phyloP scores from a whole-genome alignment of 2,888 invertebrate genomes.

The Chloroclystis v-ata region DNA sequence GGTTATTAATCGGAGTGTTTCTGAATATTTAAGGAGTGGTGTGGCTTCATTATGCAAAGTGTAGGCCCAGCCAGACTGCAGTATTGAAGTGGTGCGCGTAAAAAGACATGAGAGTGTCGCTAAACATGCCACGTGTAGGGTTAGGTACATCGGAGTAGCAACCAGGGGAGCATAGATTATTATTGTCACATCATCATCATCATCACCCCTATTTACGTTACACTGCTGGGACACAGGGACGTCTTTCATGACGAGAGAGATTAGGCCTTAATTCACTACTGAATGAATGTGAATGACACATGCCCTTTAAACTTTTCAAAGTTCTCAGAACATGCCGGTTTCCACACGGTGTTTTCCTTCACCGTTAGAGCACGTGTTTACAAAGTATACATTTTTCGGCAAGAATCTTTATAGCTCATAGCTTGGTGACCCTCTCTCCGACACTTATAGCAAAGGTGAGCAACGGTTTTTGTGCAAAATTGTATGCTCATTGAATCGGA shows the following conservation, averaged over 20 bases:
- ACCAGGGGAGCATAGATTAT: no score
- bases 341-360: no score
- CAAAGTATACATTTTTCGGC: no score
- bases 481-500: conserved; percentile 26
- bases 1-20: conserved; percentile 21
- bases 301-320: no score
- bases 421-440: conserved; percentile 3
- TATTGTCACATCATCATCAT: no score
- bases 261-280: no score
- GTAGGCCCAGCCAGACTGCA: conserved; percentile 19
- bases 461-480: conserved; percentile 22
- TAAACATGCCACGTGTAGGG: conserved; percentile 26
- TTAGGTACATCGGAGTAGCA: conserved; percentile 11
- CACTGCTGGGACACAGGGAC: no score
- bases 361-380: no score
- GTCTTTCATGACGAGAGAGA: no score
- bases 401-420: neutral
- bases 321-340: no score
- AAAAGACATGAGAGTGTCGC: conserved; percentile 59
- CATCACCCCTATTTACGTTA: no score
- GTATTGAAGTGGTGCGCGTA: conserved; percentile 27
- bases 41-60: conserved; percentile 55
- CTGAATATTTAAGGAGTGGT: conserved; percentile 36
- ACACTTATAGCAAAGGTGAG: conserved; percentile 13
- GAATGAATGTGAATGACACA: no score